Percentiles rank a stretch among this genome's conserved stretches.
Evolutionary conservation across 37 sponge, comb jelly and placozoan genomes (phyloP).

Genomic region (Ephydatia muelleri): DNA sequence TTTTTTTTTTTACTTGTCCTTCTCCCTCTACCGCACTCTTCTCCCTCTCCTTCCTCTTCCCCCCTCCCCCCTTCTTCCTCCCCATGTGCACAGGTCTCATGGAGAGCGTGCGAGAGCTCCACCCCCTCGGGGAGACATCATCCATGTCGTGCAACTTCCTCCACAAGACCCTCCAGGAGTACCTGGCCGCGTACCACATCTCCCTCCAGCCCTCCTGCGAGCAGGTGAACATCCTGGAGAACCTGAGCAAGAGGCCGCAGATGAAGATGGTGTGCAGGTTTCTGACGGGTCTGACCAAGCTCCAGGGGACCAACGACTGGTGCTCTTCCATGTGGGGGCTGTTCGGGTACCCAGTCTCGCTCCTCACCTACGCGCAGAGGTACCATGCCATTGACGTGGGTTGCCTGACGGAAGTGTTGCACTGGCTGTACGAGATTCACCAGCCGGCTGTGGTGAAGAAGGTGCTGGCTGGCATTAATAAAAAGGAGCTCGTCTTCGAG

Average conservation of each 20-base stretch:
- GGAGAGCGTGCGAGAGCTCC: neutral
- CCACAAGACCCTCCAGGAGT: conserved; percentile 13
- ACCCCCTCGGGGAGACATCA: neutral
- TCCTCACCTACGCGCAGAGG: neutral
- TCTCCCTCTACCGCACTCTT: too few relatives aligned
- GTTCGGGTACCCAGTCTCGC: neutral
- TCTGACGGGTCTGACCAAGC: conserved; percentile 8
- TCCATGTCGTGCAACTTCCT: conserved; percentile 9
- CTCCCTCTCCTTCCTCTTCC: too few relatives aligned
- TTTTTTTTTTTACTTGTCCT: too few relatives aligned
- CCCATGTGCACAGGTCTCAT: neutral
- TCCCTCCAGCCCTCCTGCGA: neutral
- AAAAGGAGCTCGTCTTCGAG: neutral
- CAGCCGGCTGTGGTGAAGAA: neutral
- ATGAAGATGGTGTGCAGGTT: conserved; percentile 7
- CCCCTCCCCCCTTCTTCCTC: too few relatives aligned
- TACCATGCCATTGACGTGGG: neutral
- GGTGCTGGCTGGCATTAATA: neutral
- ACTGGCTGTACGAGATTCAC: neutral
- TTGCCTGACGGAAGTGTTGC: neutral
- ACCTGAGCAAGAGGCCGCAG: neutral
- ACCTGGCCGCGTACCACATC: conserved; percentile 8
- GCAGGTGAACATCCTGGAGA: neutral
- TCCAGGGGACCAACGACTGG: neutral
- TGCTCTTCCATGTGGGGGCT: neutral